These are phyloP conservation scores for Chironomus striatipennis DNA, from an alignment of 1,140 invertebrate genomes.

Conservation along the genomic window DNA sequence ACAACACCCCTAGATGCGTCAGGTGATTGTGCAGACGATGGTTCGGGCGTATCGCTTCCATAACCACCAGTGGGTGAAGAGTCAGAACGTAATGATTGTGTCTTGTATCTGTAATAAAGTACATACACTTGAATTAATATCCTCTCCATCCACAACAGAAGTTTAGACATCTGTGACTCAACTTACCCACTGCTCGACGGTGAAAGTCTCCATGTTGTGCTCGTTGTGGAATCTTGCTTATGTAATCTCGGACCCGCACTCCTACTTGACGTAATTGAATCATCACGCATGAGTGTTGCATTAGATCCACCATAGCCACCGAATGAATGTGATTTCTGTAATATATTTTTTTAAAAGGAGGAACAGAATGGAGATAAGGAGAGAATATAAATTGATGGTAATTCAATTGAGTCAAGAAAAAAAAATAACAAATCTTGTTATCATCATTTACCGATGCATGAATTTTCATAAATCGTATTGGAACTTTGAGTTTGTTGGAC, in stretches of 20 bases:
- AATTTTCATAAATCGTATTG: slow-evolving; percentile 32
- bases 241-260: slow-evolving; percentile 51
- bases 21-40: slow-evolving; percentile 26
- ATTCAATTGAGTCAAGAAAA: too few species aligned
- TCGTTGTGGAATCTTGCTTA: slow-evolving; percentile 65
- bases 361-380: too few species aligned
- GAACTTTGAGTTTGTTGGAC: slow-evolving; percentile 36
- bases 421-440: too few species aligned
- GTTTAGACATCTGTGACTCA: background rate
- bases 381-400: too few species aligned
- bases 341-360: too few species aligned
- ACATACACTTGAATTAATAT: too few species aligned
- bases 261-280: slow-evolving; percentile 44
- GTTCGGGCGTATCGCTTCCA: slow-evolving; percentile 37
- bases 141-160: too few species aligned
- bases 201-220: slow-evolving; percentile 62
- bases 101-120: slow-evolving; percentile 36
- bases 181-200: slow-evolving; percentile 74
- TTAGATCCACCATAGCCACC: slow-evolving; percentile 59
- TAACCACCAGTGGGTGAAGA: slow-evolving; percentile 54
- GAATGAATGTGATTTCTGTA: slow-evolving; percentile 70
- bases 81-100: slow-evolving; percentile 62
- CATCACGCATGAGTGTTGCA: slow-evolving; percentile 41
- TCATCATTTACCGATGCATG: background rate
- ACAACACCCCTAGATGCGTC: slow-evolving; percentile 45